These are phyloP conservation scores for Ennomos fuscantarius DNA, from an alignment of 2,888 invertebrate genomes.

Conservation along the genomic window DNA sequence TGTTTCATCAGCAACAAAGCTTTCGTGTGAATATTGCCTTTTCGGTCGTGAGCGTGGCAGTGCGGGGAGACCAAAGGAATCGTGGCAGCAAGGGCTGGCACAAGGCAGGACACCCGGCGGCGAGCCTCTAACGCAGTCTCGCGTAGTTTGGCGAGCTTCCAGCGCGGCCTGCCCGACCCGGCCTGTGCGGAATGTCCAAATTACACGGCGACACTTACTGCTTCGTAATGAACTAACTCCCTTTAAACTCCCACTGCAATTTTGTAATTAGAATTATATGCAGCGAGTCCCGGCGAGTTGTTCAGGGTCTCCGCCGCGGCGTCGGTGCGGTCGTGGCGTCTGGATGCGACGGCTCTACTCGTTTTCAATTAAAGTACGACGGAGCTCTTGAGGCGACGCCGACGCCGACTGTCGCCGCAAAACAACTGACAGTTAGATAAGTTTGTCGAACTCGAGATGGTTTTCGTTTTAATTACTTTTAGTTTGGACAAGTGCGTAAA, in stretches of 20 bases:
- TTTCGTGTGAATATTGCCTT: slow-evolving; percentile 32
- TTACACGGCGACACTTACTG: slow-evolving; percentile 43
- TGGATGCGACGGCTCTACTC: slow-evolving; percentile 41
- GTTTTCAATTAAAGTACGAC: slow-evolving; percentile 48
- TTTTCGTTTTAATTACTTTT: slow-evolving; percentile 45
- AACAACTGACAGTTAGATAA: slow-evolving; percentile 47
- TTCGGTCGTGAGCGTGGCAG: slow-evolving; percentile 30
- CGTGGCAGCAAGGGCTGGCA: slow-evolving; percentile 32
- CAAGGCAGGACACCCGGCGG: slow-evolving; percentile 5
- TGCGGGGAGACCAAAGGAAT: slow-evolving; percentile 26
- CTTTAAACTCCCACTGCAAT: slow-evolving; percentile 51
- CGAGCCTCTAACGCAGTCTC: slow-evolving; percentile 28
- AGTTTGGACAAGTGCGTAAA: slow-evolving; percentile 37
- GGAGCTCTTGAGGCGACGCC: slow-evolving; percentile 17
- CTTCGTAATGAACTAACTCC: slow-evolving; percentile 50
- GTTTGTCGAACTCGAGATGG: slow-evolving; percentile 42
- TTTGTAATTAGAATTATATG: slow-evolving; percentile 55
- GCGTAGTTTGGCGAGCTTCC: slow-evolving; percentile 29
- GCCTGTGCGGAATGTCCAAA: slow-evolving; percentile 50
- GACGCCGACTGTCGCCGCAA: slow-evolving; percentile 35
- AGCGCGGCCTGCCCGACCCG: slow-evolving; percentile 3
- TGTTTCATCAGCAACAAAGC: slow-evolving; percentile 23
- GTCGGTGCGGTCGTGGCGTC: slow-evolving; percentile 18
- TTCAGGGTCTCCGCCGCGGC: background rate
- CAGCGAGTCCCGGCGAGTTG: slow-evolving; percentile 13